Evolutionary conservation across 2,797 vertebrate genomes (phyloP), one percentile per base, ranked within the genome.

Genomic region (Heteromormyrus szaboi): DNA sequence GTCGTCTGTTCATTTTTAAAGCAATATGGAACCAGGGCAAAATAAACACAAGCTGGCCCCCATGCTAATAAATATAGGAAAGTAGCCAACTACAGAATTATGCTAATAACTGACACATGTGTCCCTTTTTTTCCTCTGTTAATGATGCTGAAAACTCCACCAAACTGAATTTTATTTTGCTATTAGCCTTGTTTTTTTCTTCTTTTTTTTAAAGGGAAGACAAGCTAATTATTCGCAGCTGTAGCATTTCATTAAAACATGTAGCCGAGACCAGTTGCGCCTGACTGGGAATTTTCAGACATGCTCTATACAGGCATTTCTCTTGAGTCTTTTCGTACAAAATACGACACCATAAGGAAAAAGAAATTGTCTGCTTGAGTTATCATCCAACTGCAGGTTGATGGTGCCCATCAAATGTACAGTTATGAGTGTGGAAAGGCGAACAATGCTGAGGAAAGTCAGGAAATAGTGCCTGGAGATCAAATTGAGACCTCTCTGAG

Each of bases 1-100:
- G 11, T 51, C 46, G 44, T 84, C 81, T 79, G 72, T 51, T 48
- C 81, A 84, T 84, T 84, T 84, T 51, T 11, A 48, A 50, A 22
- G 81, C 81, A 84, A 84, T 79, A 79, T 79, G 72, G 72, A 41
- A n/a, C 41, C 72, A 79, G 72, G 17, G 41, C 37, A 79, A 79
- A 79, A 79, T 79, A 79, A 79, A 79, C 37, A 79, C 37, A 79
- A 79, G 72, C 33, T 79, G 37, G 17, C 37, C 33, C 17, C 19
- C 72, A n/a, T 44, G 41, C 17, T 41, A 79, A 79, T 79, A 44
- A 79, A 79, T 44, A 79, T 19, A 79, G 72, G 81, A 51, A 22
- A 12, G 41, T 84, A 84, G 46, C 81, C 81, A 84, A 50, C 9
- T 12, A 41, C 72, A 79, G 72, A 41, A 44, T 41, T 46, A 51